phyloP scores from a whole-genome alignment of 2,113 vertebrate genomes.

The Antennarius striatus region DNA sequence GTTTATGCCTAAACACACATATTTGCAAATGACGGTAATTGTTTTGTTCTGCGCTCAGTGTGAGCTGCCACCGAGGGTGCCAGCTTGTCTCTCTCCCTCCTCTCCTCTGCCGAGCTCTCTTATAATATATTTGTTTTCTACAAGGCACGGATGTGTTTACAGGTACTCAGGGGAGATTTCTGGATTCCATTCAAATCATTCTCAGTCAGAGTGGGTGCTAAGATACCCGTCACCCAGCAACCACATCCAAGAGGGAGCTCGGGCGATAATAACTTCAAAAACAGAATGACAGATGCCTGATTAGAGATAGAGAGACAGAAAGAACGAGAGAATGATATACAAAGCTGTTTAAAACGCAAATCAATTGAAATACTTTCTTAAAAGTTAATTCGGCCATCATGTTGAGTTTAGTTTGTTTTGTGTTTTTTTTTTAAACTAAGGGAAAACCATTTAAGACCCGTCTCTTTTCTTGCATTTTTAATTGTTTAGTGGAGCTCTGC shows the following conservation, averaged over 20 bases:
- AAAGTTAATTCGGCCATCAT: constrained; percentile 93
- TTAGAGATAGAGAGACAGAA: constrained; percentile 95
- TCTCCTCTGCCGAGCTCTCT: constrained; percentile 73
- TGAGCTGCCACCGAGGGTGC: constrained; percentile 80
- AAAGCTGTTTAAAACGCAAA: constrained; percentile 98
- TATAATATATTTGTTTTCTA: constrained; percentile 97
- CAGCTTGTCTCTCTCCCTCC: constrained; percentile 77
- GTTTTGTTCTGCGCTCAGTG: constrained; percentile 82
- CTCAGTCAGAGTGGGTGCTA: constrained; percentile 99
- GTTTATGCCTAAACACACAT: constrained; percentile 78
- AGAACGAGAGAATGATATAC: constrained; percentile 82
- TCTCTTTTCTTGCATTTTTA: constrained; percentile 52
- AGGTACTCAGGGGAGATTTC: constrained; percentile 99
- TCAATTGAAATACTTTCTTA: constrained; percentile 97
- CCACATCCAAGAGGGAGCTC: constrained; percentile 99
- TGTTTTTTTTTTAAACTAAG: constrained; percentile 70
- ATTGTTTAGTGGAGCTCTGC: constrained; percentile 79
- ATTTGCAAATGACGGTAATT: constrained; percentile 80
- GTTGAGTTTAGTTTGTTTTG: constrained; percentile 44
- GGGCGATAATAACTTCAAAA: constrained; percentile 99
- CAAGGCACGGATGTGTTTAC: constrained; percentile 99
- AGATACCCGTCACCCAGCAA: constrained; percentile 99
- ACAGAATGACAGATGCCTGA: constrained; percentile 99
- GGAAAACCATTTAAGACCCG: constrained; percentile 46
- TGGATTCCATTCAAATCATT: constrained; percentile 99